A percentile compares a stretch with the other conserved stretches of the same genome.
These are phyloP conservation scores for Agrotis ipsilon DNA, from an alignment of 2,888 invertebrate species.

Conservation along the genomic window DNA sequence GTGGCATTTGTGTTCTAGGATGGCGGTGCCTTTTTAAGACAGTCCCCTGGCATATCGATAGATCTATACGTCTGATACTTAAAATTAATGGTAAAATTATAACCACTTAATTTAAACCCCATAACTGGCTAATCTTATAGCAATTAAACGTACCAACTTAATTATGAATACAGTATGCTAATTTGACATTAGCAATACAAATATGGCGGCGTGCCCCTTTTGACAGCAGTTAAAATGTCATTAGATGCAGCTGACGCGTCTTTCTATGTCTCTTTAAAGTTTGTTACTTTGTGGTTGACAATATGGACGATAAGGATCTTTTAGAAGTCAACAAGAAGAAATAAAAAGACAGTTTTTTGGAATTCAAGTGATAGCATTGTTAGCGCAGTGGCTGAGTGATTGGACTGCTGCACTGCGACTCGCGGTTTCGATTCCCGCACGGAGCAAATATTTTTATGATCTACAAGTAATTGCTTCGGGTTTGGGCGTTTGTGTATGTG, in stretches of 20 bases:
- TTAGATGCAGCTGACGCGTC: slow-evolving; percentile 70
- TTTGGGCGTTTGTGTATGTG: too few relatives aligned
- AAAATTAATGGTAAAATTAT: slow-evolving; percentile 2
- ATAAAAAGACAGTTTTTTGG: too few relatives aligned
- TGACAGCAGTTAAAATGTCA: slow-evolving; percentile 63
- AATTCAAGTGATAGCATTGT: too few relatives aligned
- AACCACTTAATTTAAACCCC: slow-evolving; percentile 10
- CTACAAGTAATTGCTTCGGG: too few relatives aligned
- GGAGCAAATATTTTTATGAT: too few relatives aligned
- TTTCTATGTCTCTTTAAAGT: slow-evolving; percentile 22
- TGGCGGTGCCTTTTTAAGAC: too few relatives aligned
- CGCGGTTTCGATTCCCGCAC: too few relatives aligned
- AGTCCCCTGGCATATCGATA: too few relatives aligned
- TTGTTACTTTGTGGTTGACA: slow-evolving; percentile 5
- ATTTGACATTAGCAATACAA: slow-evolving; percentile 69
- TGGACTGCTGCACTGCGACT: too few relatives aligned
- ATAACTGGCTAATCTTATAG: slow-evolving; percentile 42
- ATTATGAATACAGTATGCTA: slow-evolving; percentile 62
- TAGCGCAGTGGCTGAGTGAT: too few relatives aligned
- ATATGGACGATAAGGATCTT: not conserved
- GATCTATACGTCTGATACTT: not conserved
- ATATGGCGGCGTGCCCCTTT: slow-evolving; percentile 50
- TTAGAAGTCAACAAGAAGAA: too few relatives aligned
- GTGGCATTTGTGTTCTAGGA: too few relatives aligned
- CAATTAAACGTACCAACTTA: slow-evolving; percentile 52